Percentiles rank a stretch among this genome's conserved stretches.
These are phyloP conservation scores for Lepus europaeus DNA, from an alignment of 2,113 vertebrate species.

Conservation along the genomic window DNA sequence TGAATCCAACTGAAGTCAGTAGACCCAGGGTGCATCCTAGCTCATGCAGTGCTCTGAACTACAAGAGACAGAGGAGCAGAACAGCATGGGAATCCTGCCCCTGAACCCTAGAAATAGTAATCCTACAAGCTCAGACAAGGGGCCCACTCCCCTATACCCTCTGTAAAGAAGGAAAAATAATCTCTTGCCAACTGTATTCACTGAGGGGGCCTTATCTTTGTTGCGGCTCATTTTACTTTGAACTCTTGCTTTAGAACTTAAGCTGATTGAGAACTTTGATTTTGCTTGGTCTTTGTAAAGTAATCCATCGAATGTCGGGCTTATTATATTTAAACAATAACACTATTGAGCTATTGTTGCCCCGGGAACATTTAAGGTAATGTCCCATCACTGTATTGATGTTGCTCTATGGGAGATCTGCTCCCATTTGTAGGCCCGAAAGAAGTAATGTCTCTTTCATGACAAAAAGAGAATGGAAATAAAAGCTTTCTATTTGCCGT, in stretches of 20 bases:
- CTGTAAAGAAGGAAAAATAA: neutral
- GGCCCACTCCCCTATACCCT: neutral
- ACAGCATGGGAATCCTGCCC: too few species aligned
- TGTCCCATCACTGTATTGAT: neutral
- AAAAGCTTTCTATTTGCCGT: neutral
- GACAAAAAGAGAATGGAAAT: neutral
- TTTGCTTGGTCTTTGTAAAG: neutral
- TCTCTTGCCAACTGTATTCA: neutral
- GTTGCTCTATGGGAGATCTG: neutral
- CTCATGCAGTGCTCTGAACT: too few species aligned
- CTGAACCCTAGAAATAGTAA: too few species aligned
- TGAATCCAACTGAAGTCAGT: too few species aligned
- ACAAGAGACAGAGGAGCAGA: too few species aligned
- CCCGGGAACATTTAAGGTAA: neutral
- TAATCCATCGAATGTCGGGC: neutral
- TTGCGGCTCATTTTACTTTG: constrained; percentile 4
- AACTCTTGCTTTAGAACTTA: neutral
- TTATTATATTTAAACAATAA: neutral
- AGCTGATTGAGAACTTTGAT: neutral
- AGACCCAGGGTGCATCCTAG: too few species aligned
- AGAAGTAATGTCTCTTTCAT: neutral
- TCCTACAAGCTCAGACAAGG: too few species aligned
- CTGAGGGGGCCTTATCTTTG: neutral
- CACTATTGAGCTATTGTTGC: neutral
- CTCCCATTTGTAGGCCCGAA: neutral